Evolutionary conservation across 2,797 vertebrate genomes (phyloP), one percentile per base, ranked within the genome.

Genomic region (Semotilus atromaculatus): DNA sequence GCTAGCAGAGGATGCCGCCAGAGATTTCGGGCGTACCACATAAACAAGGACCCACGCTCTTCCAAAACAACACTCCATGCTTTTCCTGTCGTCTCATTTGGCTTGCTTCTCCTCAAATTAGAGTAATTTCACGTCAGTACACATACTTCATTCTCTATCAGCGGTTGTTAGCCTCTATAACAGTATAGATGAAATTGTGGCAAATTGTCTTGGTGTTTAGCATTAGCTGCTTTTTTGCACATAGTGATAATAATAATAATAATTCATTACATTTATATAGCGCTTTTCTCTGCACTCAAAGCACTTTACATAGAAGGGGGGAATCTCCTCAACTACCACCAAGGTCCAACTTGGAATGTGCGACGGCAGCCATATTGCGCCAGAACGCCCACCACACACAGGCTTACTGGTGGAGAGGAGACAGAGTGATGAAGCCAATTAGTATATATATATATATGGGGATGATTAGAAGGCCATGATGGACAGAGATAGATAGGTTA

Each of bases 11-110:
- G 60, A 64, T 8, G 40, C 76, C 40, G 26, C 26, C 0, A 64
- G 58, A 48, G 26, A 45, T 64, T 64, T 79, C 0, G 2, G 26
- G 40, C n/a, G 31, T 6, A 14, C 18, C 3, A 23, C 40, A 79
- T 66, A 79, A 48, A 66, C 76, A 79, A 64, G 60, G 48, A 19
- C 40, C 19, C 26, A 19, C 11, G 40, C 76, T 79, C 38, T 48
- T 79, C 40, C 18, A 31, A 66, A 79, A 34, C 76, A 79, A 23
- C 58, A 43, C 40, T 4, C 26, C 31, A 40, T 79, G 60, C 38
- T 43, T 71, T 43, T 14, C 8, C 13, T 68, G 14, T 26, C 23
- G 0, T 26, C 68, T 66, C 26, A 45, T 66, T 64, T 66, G 21
- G 60, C 43, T 66, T 13, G 10, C 26, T 16, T 45, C 7, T 26